Percentiles rank a stretch among this genome's conserved stretches.
Evolutionary conservation across 2,888 invertebrate genomes (phyloP).

Genomic region (Tiliacea aurago): DNA sequence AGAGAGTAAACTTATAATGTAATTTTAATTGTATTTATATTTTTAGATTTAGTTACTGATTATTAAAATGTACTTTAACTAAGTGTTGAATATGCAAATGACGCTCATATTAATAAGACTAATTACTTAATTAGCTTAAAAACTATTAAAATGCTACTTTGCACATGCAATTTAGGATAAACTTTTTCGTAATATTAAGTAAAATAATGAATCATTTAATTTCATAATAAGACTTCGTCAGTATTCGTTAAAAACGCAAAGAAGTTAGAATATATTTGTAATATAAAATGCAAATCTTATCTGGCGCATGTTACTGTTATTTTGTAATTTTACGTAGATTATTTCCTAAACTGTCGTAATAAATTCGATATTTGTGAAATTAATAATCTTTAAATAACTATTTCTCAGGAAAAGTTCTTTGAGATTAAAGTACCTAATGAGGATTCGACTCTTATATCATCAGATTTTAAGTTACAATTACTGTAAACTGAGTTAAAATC

Average conservation of each 20-base stretch:
- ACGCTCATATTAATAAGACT: background rate
- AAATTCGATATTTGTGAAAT: background rate
- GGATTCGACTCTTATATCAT: background rate
- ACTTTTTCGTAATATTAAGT: background rate
- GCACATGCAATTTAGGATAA: background rate
- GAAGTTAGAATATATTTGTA: background rate
- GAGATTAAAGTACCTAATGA: background rate
- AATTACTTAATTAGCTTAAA: background rate
- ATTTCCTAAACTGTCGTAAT: background rate
- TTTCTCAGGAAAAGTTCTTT: background rate
- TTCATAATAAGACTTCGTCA: background rate
- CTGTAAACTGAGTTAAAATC: background rate
- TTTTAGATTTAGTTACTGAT: background rate
- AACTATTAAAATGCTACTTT: background rate
- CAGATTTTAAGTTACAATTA: background rate
- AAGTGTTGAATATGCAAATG: background rate
- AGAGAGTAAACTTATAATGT: constrained; percentile 7
- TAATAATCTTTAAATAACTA: background rate
- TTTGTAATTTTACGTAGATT: background rate
- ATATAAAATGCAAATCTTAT: background rate
- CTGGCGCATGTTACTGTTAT: background rate
- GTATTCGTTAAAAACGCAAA: background rate
- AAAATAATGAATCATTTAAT: background rate
- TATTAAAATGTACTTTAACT: background rate
- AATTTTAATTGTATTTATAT: background rate